Percentiles rank a stretch among this genome's conserved stretches.
These are phyloP conservation scores for Drosophila auraria DNA, from an alignment of 1,140 invertebrate genomes.

Conservation along the genomic window DNA sequence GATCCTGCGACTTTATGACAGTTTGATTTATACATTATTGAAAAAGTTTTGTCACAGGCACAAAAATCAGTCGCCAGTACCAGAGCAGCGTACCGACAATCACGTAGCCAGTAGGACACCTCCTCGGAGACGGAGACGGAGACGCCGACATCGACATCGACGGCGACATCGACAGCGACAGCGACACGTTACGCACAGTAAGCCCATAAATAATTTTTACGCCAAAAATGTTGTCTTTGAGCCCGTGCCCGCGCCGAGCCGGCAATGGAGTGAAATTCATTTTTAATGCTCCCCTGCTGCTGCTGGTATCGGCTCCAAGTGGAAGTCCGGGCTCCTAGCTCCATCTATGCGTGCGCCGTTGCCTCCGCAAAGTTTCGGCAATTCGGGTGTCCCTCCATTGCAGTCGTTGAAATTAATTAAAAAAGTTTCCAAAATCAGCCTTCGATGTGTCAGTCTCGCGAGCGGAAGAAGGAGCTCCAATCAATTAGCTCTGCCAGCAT, in stretches of 20 bases:
- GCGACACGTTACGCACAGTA: conserved; percentile 49
- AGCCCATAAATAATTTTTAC: conserved; percentile 76
- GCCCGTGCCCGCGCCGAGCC: neutral
- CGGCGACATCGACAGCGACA: conserved; percentile 13
- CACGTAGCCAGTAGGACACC: conserved; percentile 55
- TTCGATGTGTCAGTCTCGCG: conserved; percentile 65
- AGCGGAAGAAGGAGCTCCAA: conserved; percentile 8
- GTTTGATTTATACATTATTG: conserved; percentile 85
- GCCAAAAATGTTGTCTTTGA: conserved; percentile 52
- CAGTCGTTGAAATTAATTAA: conserved; percentile 77
- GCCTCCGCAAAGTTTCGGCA: conserved; percentile 34
- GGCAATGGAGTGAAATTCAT: conserved; percentile 70
- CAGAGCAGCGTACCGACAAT: conserved; percentile 37
- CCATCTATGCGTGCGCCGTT: conserved; percentile 4
- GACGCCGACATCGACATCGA: conserved; percentile 6
- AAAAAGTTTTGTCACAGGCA: conserved; percentile 75
- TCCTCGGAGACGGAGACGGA: neutral
- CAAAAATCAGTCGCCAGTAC: conserved; percentile 60
- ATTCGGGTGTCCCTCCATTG: conserved; percentile 6
- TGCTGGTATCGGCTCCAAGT: conserved; percentile 20
- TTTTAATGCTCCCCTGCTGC: conserved; percentile 66
- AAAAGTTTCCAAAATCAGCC: conserved; percentile 78
- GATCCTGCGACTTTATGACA: conserved; percentile 76
- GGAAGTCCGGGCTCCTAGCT: neutral
- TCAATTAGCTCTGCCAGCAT: conserved; percentile 31